A percentile compares a stretch with the other conserved stretches of the same genome.
Conservation (phyloP, 2,113 vertebrate species). For the Erythrolamprus reginae region DNA sequence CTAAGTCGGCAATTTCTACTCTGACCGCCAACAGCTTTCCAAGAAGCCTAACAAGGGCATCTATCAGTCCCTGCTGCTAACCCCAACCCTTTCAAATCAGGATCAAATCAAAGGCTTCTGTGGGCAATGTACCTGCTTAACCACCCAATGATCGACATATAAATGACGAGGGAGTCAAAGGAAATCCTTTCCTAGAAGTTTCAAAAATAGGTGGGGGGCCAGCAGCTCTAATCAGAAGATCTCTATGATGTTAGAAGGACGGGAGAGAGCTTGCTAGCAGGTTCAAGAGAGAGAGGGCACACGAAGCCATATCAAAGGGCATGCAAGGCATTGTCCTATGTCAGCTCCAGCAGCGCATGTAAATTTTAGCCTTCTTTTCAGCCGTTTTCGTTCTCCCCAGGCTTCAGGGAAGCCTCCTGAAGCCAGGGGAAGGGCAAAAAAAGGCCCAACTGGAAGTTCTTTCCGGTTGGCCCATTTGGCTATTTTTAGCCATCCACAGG, state of each 20-base stretch:
- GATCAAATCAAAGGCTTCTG: background rate
- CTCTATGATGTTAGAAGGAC: background rate
- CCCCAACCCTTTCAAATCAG: background rate
- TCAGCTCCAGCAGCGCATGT: too few species aligned
- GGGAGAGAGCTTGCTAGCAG: background rate
- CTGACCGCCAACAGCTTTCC: background rate
- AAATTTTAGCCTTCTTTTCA: too few species aligned
- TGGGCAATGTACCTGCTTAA: background rate
- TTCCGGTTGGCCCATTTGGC: too few species aligned
- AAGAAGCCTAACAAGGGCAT: too few species aligned
- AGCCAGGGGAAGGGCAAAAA: too few species aligned
- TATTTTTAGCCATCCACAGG: too few species aligned
- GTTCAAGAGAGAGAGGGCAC: background rate
- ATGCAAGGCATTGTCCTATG: too few species aligned
- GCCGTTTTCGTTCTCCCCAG: too few species aligned
- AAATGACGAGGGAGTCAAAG: background rate
- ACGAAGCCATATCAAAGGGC: too few species aligned
- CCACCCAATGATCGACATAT: background rate
- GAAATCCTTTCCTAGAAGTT: background rate
- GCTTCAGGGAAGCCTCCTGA: too few species aligned
- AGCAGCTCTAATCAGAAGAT: background rate
- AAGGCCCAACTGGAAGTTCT: too few species aligned
- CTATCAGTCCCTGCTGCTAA: background rate
- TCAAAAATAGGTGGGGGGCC: background rate
- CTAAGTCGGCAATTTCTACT: background rate